A percentile compares a stretch with the other conserved stretches of the same genome.
phyloP scores from a whole-genome alignment of 2,113 vertebrate genomes.

The Anolis sagrei region DNA sequence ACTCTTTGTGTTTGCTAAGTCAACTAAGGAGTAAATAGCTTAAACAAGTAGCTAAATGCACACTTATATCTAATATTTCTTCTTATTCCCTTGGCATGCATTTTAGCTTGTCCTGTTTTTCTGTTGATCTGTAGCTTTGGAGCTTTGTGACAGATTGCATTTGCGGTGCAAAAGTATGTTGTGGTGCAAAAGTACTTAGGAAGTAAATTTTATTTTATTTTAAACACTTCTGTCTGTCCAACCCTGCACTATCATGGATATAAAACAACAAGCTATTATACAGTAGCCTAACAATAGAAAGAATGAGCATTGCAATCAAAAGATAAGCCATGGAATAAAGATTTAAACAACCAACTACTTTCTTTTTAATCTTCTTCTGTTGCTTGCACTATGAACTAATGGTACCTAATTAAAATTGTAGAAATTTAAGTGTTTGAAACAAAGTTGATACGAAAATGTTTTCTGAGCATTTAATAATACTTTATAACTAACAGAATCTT shows the following conservation, averaged over 20 bases:
- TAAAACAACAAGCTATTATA: slow-evolving; percentile 1
- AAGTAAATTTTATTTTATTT: neutral
- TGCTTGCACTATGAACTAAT: neutral
- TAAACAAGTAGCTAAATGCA: neutral
- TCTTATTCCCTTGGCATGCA: slow-evolving; percentile 5
- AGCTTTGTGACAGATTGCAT: neutral
- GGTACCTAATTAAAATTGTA: neutral
- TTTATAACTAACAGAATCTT: neutral
- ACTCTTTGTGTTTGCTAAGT: neutral
- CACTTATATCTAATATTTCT: neutral
- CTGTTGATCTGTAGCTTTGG: neutral
- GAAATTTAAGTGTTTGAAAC: neutral
- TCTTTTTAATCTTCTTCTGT: neutral
- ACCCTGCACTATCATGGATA: neutral
- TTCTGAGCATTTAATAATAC: neutral
- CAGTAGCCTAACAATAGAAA: neutral
- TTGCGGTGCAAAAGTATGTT: neutral
- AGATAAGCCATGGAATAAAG: neutral
- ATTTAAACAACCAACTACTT: neutral
- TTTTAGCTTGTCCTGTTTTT: slow-evolving; percentile 23
- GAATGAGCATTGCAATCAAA: neutral
- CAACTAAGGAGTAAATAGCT: neutral
- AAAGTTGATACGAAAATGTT: neutral
- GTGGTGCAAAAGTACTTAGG: neutral
- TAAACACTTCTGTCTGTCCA: neutral